Evolutionary conservation across 2,113 vertebrate species (phyloP).

Genomic region (Leptocoma aspasia): DNA sequence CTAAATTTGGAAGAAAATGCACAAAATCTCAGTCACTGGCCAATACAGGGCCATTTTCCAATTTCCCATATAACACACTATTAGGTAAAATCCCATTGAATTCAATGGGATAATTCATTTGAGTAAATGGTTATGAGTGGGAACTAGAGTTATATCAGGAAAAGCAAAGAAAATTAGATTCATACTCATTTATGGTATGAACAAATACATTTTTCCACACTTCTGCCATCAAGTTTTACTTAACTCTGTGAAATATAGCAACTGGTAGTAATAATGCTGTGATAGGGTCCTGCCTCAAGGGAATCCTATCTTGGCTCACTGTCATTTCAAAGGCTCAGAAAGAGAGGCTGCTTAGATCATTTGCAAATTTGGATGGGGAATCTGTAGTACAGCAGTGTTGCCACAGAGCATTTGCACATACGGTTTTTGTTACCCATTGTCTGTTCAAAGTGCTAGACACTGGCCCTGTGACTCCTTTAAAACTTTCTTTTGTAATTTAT

Average conservation of each 20-base stretch:
- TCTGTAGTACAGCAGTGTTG: slow-evolving; percentile 39
- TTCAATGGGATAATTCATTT: not conserved
- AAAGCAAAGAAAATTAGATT: not conserved
- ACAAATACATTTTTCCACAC: not conserved
- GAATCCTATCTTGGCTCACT: not conserved
- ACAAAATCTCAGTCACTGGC: not conserved
- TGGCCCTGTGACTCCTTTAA: slow-evolving; percentile 51
- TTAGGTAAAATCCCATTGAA: not conserved
- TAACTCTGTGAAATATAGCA: not conserved
- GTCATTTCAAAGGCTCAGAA: slow-evolving; percentile 1
- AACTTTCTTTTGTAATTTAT: slow-evolving; percentile 70
- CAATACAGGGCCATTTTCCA: not conserved
- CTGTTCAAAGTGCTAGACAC: slow-evolving; percentile 55
- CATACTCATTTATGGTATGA: not conserved
- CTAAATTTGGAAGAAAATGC: not conserved
- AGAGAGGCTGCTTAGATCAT: not conserved
- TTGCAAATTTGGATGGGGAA: not conserved
- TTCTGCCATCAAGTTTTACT: not conserved
- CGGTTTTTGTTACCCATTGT: slow-evolving; percentile 54
- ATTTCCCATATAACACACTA: not conserved
- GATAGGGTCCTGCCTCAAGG: not conserved
- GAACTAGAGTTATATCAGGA: not conserved
- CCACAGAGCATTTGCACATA: slow-evolving; percentile 28
- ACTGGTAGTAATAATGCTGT: not conserved
- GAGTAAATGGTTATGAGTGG: not conserved